phyloP scores from a whole-genome alignment of 2,113 vertebrate species.

The Donacobius atricapilla region DNA sequence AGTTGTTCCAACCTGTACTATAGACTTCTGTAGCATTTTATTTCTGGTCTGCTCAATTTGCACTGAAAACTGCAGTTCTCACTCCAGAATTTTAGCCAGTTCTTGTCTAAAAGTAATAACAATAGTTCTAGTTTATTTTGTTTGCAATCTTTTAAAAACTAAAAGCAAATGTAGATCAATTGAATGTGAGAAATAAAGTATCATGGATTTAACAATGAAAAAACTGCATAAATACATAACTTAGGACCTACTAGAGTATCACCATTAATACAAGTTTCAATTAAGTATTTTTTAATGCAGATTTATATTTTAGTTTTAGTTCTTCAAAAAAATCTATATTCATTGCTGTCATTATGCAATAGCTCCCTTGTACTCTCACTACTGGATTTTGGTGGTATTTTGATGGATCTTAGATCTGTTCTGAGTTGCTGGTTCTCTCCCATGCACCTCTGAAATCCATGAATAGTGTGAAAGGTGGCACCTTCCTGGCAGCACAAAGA shows the following conservation, averaged over 20 bases:
- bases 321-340: background rate
- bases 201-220: background rate
- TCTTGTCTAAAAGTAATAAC: background rate
- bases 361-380: background rate
- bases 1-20: background rate
- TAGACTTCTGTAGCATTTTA: background rate
- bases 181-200: background rate
- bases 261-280: background rate
- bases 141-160: background rate
- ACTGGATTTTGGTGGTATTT: background rate
- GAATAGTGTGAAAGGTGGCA: background rate
- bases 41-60: background rate
- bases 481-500: background rate
- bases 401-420: background rate
- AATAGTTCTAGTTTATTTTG: background rate
- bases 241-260: background rate
- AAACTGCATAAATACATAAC: fast-evolving
- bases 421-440: background rate
- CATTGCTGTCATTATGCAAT: background rate
- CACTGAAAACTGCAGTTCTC: background rate
- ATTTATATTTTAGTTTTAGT: background rate
- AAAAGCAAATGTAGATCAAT: background rate
- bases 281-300: background rate
- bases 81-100: background rate
- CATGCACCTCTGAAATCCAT: background rate